Evolutionary conservation across 2,888 invertebrate genomes (phyloP), one percentile per base, ranked within the genome.

Genomic region (Sesia bembeciformis): DNA sequence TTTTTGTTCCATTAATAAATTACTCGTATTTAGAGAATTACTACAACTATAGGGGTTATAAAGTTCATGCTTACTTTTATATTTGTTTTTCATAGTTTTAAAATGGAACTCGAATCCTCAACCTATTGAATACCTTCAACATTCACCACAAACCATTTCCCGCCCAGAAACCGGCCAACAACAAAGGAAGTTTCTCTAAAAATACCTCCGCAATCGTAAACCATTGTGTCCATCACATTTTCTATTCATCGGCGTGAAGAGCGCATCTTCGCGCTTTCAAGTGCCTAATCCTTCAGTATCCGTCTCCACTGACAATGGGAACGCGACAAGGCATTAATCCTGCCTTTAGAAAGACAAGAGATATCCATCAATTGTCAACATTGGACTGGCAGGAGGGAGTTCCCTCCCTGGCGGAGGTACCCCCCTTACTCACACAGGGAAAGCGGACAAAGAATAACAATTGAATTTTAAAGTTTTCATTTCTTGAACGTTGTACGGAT

Each of bases 281-380:
- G 69, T 70, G 75, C 73, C 73, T 83, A 81, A 83, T 83, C 81
- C 78, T 76, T 74, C 75, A 77, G 71, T 71, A 72, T 71, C 76
- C 75, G 76, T 74, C 78, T 76, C 78, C 76, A 85, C 85, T 86
- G 85, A 84, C 71, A 59, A 56, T 56, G n/a, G 7, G 40, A 40
- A 42, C 43, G 23, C 40, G 77, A 74, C 76, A 74, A 77, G 70
- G 73, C 86, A 89, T 89, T 88, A 89, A 88, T 89, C 87, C 85
- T 83, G 84, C 81, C 87, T 86, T 84, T 84, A 76, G 76, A 78
- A 50, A 85, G 87, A 87, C 86, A 84, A 83, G 84, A 82, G 84
- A 85, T 84, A 88, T 88, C 88, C 88, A 89, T 89, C 88, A 89
- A 85, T 86, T 88, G 88, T 89, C 88, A 88, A 89, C 88, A 87